Base-by-base conservation (phyloP, 2,797 vertebrate species). In the Lithobates pipiens region DNA sequence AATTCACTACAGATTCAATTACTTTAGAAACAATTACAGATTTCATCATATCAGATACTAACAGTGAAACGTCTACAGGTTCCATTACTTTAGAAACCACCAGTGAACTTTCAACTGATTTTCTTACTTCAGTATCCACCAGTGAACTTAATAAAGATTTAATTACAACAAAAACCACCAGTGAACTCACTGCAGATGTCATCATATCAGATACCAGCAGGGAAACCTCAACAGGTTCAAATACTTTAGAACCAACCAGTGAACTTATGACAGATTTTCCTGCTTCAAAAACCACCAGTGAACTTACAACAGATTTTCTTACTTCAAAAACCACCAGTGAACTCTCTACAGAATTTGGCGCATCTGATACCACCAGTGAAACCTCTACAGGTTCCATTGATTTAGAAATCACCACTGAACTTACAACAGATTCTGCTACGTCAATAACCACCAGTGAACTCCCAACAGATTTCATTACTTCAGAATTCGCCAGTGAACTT, bases 251-350 rank as follows among this genome's bases (percentile, higher is more conserved):
- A 44, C 10, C 42, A 9, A 9, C 42, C 8, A 44, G 42, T 44
- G 5, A 15, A 32, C 0, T 23, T 3, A 15, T 29, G 11, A 13
- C 9, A 13, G n/a, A 34, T 11, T 5, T 2, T 0, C 0, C 0
- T 46, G 16, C 11, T 11, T 46, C 11, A 3, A 4, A 46, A 13
- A 46, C 44, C 44, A 46, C 42, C 42, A 44, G 10, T 44, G 42
- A 44, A 44, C 10, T 44, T 11, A 44, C 42, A 10, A 10, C 42
- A 44, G 42, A 10, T 44, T 11, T 8, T 10, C 4, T 0, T 10
- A 44, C 10, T 44, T 44, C 42, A 70, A 29, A 70, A 27, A 70
- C 68, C 23, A 34, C 9, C 3, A 70, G 10, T 27, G 25, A 70
- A 70, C 3, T 29, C 10, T 15, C 68, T 10, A 70, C n/a, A 70